phyloP scores from a whole-genome alignment of 2,797 vertebrate species.

The Telmatherina bonti region DNA sequence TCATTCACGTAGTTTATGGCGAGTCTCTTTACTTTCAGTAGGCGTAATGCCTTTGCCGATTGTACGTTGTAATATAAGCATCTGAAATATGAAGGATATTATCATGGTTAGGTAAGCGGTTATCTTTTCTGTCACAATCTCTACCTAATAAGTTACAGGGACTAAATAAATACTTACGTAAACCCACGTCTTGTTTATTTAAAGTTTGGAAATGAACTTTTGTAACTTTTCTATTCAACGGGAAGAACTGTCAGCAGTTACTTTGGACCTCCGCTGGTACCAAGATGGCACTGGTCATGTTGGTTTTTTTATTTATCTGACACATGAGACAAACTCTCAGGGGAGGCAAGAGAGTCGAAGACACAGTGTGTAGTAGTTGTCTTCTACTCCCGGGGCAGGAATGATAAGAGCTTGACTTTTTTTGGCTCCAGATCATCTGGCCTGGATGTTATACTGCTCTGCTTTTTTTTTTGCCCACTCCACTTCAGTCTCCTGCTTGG shows the following conservation, averaged over 20 bases:
- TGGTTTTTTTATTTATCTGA: no score
- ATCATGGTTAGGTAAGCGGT: neutral
- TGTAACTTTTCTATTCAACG: constrained; percentile 1
- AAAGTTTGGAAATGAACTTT: neutral
- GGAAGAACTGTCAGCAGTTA: constrained; percentile 1
- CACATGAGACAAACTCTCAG: constrained; percentile 1
- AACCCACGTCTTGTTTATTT: neutral
- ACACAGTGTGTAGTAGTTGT: neutral
- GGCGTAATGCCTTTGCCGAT: no score
- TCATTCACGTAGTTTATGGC: no score
- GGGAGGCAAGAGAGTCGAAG: neutral
- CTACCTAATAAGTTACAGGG: neutral
- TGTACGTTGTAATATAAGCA: neutral
- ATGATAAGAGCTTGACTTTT: constrained; percentile 9
- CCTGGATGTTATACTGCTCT: constrained; percentile 5
- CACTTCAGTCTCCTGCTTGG: constrained; percentile 9
- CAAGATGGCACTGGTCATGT: neutral
- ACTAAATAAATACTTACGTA: neutral
- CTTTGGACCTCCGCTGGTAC: constrained; percentile 7
- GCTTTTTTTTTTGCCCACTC: constrained; percentile 11
- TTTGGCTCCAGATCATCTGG: constrained; percentile 28
- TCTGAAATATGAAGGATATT: neutral
- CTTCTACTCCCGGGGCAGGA: constrained; percentile 5
- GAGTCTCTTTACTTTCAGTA: no score
- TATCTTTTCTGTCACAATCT: neutral